These are phyloP conservation scores for Tychaedon coryphoeus DNA, from an alignment of 2,113 vertebrate genomes.

Conservation along the genomic window DNA sequence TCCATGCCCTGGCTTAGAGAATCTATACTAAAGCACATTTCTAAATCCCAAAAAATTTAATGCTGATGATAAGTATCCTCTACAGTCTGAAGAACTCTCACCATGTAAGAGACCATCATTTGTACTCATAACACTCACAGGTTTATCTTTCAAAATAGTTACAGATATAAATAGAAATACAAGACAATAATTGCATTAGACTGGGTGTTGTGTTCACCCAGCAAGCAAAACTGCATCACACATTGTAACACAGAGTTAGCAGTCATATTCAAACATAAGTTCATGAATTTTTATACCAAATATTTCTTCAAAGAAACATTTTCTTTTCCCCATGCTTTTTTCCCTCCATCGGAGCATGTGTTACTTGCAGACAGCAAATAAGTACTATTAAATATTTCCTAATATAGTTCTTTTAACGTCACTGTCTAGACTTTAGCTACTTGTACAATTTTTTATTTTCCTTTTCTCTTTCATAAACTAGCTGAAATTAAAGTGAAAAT, in stretches of 20 bases:
- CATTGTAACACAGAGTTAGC: neutral
- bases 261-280: neutral
- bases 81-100: neutral
- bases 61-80: neutral
- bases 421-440: slow-evolving; percentile 38
- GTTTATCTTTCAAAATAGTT: neutral
- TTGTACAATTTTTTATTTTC: slow-evolving; percentile 35
- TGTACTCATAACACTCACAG: neutral
- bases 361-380: neutral
- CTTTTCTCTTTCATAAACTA: neutral
- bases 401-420: neutral
- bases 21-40: neutral
- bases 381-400: slow-evolving; percentile 32
- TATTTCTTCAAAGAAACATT: neutral
- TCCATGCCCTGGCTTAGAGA: neutral
- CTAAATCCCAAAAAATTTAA: neutral
- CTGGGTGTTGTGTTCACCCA: neutral
- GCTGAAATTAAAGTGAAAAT: slow-evolving; percentile 40
- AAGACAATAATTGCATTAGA: neutral
- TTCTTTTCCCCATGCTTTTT: neutral
- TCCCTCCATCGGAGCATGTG: neutral
- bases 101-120: neutral
- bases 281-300: neutral
- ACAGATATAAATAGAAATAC: neutral
- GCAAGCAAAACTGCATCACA: neutral